Conservation (phyloP, 2,113 vertebrate species). For the Hyaena hyaena region DNA sequence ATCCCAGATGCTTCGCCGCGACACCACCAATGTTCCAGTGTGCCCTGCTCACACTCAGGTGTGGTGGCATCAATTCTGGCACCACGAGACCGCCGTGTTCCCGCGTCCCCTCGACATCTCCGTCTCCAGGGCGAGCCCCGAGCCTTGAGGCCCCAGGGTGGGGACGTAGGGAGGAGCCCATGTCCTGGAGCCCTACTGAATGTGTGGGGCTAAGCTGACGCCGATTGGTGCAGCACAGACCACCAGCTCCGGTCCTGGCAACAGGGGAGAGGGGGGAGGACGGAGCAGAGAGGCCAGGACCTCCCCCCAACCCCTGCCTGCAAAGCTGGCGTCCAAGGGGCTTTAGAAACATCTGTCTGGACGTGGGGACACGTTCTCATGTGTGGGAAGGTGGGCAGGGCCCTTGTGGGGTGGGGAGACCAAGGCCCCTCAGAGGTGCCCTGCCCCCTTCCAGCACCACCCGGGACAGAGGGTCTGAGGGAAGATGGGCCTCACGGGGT, state of each 20-base stretch:
- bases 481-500: neutral
- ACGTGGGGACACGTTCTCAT: rapidly evolving
- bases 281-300: neutral
- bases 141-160: neutral
- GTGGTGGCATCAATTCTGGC: neutral
- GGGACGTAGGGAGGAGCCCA: neutral
- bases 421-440: neutral
- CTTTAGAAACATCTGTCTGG: neutral
- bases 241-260: rapidly evolving
- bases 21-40: rapidly evolving
- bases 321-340: neutral
- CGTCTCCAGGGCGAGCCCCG: neutral
- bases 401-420: neutral
- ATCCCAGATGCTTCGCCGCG: rapidly evolving
- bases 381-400: neutral
- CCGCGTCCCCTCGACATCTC: rapidly evolving
- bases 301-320: too few species aligned
- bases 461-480: rapidly evolving
- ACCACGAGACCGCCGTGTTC: rapidly evolving
- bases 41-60: neutral
- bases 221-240: neutral
- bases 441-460: rapidly evolving
- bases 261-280: too few species aligned
- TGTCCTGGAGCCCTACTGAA: neutral
- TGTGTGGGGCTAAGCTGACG: rapidly evolving